Base-by-base conservation (phyloP, 2,113 vertebrate genomes). In the Larimichthys crocea region DNA sequence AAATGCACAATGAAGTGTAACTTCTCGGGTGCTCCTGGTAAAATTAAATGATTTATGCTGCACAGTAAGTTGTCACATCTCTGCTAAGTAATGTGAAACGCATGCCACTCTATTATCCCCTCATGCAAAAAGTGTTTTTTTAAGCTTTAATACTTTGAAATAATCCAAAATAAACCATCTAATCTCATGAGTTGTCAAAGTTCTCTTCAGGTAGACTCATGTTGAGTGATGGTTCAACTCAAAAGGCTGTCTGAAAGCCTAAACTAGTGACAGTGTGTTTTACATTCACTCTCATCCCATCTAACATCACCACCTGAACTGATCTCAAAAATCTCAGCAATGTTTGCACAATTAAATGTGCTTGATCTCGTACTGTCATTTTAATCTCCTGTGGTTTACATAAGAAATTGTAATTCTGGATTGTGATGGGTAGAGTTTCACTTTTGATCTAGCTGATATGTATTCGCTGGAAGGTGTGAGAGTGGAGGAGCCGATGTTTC, bases 351-450 rank as follows among this genome's bases (percentile, higher is more conserved):
- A 49, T 22, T 55, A 40, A 69, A 69, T 10, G 31, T 40, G 12
- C 26, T 48, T 6, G 15, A 56, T 49, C 3, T 10, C 19, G 2
- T 11, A 52, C 24, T 59, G 50, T 78, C 14, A 49, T 72, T 74
- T 78, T 7, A 49, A 63, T 56, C 53, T 46, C 14, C 22, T 7
- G 26, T 74, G 35, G 29, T 79, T 67, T 60, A 42, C 15, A 62
- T 26, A 52, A 70, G 5, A 7, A 49, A 64, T 3, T 67, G 55
- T 69, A 72, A 56, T 46, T 61, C 42, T 1, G 46, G 26, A 73
- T 69, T 50, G 22, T 68, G 70, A 69, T 59, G 57, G 50, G 76
- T 56, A 67, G 29, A 62, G 24, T 46, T 83, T 76, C 48, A 56
- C 31, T 61, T 79, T 59, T 85, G 26, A 85, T 72, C 35, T 53